Base-by-base conservation (phyloP, 1,140 invertebrate species). In the Bombus superbus region DNA sequence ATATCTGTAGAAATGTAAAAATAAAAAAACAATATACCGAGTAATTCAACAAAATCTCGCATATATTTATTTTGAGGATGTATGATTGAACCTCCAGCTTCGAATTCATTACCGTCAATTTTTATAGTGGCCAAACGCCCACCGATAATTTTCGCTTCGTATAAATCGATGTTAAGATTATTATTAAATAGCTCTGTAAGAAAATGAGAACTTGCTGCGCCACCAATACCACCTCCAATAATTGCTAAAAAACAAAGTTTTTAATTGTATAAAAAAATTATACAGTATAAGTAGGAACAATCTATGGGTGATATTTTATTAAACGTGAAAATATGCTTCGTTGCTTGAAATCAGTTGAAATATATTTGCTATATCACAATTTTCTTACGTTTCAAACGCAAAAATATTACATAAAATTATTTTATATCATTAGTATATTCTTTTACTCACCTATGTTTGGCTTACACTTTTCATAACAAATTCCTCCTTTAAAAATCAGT, bases 171-270 rank as follows among this genome's bases (percentile, higher is more conserved):
- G 4, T 94, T 88, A 62, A 95, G 88, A 92, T 95, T 92, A 62
- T 92, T 88, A 3, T 94, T 90, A 89, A 96, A 96, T 80, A 97
- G 91, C 89, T 96, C 92, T 32, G 95, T 93, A 8, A 97, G 88
- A 91, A 96, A 97, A 92, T 96, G 96, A 0, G 96, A 96, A 38
- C 96, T 91, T 15, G 96, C 95, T 8, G 96, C 96, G 64, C 97
- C 97, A 84, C 97, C 96, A 73, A 97, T 96, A 22, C 97, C 97
- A 69, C 95, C 96, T 44, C 97, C 97, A 90, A 97, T 95, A 66
- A 97, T 95, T 38, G 96, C 97, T 96, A 78, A 90, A 93, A 82
- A 5, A 83, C 83, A 68, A 59, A 83, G 6, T 66, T 35, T 66
- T 66, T 0, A 35, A 66, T 32, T 66, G 6, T 62, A 90, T 93